phyloP scores from a whole-genome alignment of 2,113 vertebrate species.

The Strigops habroptila region DNA sequence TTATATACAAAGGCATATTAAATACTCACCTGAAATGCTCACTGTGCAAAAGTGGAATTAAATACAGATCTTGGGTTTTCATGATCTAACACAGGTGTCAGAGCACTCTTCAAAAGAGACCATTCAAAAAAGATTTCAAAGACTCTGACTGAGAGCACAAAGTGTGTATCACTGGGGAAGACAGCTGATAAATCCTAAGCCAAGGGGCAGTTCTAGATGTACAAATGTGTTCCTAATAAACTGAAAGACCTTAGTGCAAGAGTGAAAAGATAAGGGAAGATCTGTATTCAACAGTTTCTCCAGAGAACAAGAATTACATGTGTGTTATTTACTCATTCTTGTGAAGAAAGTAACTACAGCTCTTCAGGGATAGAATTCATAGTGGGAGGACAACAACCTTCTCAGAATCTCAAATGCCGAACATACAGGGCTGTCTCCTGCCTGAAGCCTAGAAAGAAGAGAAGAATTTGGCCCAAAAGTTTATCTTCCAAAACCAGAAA shows the following conservation, averaged over 20 bases:
- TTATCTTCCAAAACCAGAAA: background rate
- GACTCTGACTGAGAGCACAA: background rate
- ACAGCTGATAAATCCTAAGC: background rate
- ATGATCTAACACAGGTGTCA: background rate
- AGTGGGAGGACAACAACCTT: background rate
- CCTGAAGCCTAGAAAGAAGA: background rate
- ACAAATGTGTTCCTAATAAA: background rate
- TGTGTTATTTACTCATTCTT: background rate
- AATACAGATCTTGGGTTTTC: slow-evolving; percentile 40
- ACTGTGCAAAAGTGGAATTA: background rate
- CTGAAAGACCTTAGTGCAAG: background rate
- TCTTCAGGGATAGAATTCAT: background rate
- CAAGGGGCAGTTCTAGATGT: background rate
- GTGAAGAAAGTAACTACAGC: background rate
- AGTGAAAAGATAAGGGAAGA: background rate
- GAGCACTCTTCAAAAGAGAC: slow-evolving; percentile 53
- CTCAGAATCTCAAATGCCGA: background rate
- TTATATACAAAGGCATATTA: background rate
- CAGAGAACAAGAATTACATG: background rate
- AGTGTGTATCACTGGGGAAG: background rate
- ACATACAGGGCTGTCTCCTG: background rate
- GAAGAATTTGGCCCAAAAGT: background rate
- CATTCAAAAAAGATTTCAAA: background rate
- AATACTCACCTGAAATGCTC: slow-evolving; percentile 17
- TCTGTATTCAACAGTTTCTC: background rate